These are phyloP conservation scores for Vireo altiloquus DNA, from an alignment of 2,113 vertebrate species.

Conservation along the genomic window DNA sequence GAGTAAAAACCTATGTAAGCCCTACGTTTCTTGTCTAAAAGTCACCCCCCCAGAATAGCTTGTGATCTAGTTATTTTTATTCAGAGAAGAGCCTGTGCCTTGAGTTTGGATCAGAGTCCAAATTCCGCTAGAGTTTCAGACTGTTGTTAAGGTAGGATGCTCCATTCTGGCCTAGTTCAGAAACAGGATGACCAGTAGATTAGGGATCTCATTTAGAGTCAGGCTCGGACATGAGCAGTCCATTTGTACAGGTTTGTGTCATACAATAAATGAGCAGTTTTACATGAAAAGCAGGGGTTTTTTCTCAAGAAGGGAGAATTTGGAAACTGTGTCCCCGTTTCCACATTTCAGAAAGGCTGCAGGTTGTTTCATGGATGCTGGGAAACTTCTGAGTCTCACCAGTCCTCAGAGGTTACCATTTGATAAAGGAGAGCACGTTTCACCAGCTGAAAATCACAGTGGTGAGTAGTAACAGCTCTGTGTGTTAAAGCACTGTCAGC, in stretches of 20 bases:
- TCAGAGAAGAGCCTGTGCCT: slow-evolving; percentile 33
- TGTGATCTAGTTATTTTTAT: slow-evolving; percentile 56
- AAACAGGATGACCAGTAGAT: background rate
- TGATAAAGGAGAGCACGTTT: background rate
- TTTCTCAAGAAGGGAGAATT: background rate
- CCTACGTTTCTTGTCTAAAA: background rate
- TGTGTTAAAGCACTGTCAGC: background rate
- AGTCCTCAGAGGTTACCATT: background rate
- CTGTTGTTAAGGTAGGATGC: slow-evolving; percentile 54
- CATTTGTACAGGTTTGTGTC: background rate
- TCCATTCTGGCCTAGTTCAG: background rate
- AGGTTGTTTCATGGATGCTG: background rate
- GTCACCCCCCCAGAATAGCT: slow-evolving; percentile 52
- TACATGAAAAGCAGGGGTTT: fast-evolving
- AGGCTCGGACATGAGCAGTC: background rate
- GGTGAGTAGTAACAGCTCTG: background rate
- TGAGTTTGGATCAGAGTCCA: slow-evolving; percentile 8
- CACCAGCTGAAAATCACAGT: background rate
- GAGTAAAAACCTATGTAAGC: background rate
- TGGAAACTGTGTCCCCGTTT: background rate
- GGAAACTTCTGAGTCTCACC: background rate
- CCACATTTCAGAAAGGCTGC: background rate
- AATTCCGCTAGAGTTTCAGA: slow-evolving; percentile 5
- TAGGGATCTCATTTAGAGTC: background rate
- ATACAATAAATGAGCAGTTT: background rate